Evolutionary conservation across 2,797 vertebrate genomes (phyloP).

Genomic region (Schizothorax lantsangensis): DNA sequence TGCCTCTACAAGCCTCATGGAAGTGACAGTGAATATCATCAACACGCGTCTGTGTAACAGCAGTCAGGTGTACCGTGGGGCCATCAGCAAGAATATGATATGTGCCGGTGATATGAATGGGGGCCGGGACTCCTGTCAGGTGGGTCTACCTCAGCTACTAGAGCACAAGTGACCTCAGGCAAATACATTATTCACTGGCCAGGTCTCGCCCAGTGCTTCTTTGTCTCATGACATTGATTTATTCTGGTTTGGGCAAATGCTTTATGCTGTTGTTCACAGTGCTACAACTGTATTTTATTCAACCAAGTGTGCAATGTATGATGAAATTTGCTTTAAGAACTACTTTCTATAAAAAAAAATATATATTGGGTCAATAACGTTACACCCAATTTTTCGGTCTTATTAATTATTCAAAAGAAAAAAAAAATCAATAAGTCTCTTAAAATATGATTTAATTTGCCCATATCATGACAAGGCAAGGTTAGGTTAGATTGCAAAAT

Average conservation of each 20-base stretch:
- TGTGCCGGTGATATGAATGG: conserved; percentile 88
- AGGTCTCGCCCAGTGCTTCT: not conserved
- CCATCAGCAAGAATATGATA: conserved; percentile 86
- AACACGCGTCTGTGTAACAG: conserved; percentile 80
- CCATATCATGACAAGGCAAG: not conserved
- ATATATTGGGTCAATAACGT: not conserved
- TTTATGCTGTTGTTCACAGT: not conserved
- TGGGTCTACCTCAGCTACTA: conserved; percentile 58
- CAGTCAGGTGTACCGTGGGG: conserved; percentile 76
- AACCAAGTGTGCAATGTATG: not conserved
- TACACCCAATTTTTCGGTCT: not conserved
- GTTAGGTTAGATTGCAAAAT: not conserved
- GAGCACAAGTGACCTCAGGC: not conserved
- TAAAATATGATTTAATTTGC: not conserved
- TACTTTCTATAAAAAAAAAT: not conserved
- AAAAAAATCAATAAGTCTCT: not conserved
- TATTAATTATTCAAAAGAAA: not conserved
- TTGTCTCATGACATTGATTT: conserved; percentile 25
- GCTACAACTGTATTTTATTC: not conserved
- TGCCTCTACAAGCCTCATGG: conserved; percentile 80
- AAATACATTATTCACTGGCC: conserved; percentile 17
- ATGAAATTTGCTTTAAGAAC: not conserved
- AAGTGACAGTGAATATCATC: conserved; percentile 85
- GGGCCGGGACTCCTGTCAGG: conserved; percentile 92
- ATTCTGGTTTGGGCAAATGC: conserved; percentile 10